Evolutionary conservation across 1,140 invertebrate genomes (phyloP), one percentile per base, ranked within the genome.

Genomic region (Drosophila pseudoananassae): DNA sequence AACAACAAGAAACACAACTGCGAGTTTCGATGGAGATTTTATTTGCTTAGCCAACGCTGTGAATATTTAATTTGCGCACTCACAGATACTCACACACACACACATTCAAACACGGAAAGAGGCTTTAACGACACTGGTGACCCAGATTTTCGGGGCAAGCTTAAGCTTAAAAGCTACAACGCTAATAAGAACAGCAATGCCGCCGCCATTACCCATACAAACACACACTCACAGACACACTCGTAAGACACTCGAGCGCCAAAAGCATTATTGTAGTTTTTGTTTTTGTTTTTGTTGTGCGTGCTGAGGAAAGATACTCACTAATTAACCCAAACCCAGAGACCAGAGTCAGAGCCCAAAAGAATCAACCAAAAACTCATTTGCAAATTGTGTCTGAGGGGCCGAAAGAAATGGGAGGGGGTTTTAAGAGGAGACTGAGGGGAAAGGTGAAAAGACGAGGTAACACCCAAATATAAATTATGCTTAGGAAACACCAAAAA

Each of bases 11-110:
- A 56, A 75, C 50, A 64, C 55, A 72, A 63, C 76, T 76, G 56
- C 65, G 58, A 78, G 65, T 70, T 40, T 33, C 23, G 17, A 74
- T 45, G 36, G 57, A 87, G 78, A 79, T 88, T 88, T 87, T 83
- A 88, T 88, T 88, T 88, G 83, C 83, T 88, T 88, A 88, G 52
- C 76, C 79, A 83, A 74, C 79, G 76, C 84, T 88, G 79, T 83
- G 83, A 88, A 88, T 88, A 79, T 88, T 88, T 88, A 88, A 83
- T 88, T 88, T 88, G 83, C 82, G 70, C 82, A 77, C 78, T 65
- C 68, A 76, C 38, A 40, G 14, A n/a, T 14, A 40, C 38, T 10
- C 12, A n/a, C 4, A 43, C 66, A 63, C 56, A 68, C 53, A 63
- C 60, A 50, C 57, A 46, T 38, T 46, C 52, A 61, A 40, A 56